Percentiles rank a stretch among this genome's conserved stretches.
Evolutionary conservation across 2,888 invertebrate genomes (phyloP).

Genomic region (Netelia melanura): DNA sequence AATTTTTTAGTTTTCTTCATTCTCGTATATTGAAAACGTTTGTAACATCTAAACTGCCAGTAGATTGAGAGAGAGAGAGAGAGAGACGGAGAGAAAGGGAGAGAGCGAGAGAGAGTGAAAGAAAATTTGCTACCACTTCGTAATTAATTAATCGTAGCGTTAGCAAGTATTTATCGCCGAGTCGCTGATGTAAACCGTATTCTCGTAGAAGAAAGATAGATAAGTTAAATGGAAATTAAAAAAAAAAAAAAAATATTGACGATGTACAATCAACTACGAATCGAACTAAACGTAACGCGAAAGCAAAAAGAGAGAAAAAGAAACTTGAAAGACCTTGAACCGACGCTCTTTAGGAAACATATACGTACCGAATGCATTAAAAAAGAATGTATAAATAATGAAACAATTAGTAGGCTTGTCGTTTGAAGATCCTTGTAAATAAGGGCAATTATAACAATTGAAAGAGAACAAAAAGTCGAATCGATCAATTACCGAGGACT

Average conservation of each 20-base stretch:
- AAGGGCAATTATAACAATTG: conserved; percentile 40
- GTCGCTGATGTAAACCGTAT: conserved; percentile 42
- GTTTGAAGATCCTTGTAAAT: conserved; percentile 39
- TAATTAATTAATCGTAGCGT: conserved; percentile 44
- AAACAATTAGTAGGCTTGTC: conserved; percentile 48
- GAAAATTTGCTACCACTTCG: conserved; percentile 52
- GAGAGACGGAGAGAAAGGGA: conserved; percentile 26
- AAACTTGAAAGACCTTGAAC: conserved; percentile 41
- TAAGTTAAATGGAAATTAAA: conserved; percentile 23
- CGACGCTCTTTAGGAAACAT: conserved; percentile 48
- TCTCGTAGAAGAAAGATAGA: conserved; percentile 30
- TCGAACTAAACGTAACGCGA: conserved; percentile 66
- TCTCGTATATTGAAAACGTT: conserved; percentile 16
- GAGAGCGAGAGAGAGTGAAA: conserved; percentile 12
- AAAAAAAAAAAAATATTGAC: conserved; percentile 54
- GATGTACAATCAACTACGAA: conserved; percentile 71
- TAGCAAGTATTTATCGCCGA: conserved; percentile 46
- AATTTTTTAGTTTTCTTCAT: conserved; percentile 25
- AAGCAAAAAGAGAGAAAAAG: conserved; percentile 25
- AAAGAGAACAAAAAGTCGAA: conserved; percentile 25
- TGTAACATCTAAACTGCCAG: conserved; percentile 67
- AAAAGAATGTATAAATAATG: conserved; percentile 38
- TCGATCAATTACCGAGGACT: conserved; percentile 56
- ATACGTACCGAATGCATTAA: conserved; percentile 41
- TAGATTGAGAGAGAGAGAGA: conserved; percentile 44